phyloP scores from a whole-genome alignment of 1,140 invertebrate genomes.

The Drosophila subobscura region DNA sequence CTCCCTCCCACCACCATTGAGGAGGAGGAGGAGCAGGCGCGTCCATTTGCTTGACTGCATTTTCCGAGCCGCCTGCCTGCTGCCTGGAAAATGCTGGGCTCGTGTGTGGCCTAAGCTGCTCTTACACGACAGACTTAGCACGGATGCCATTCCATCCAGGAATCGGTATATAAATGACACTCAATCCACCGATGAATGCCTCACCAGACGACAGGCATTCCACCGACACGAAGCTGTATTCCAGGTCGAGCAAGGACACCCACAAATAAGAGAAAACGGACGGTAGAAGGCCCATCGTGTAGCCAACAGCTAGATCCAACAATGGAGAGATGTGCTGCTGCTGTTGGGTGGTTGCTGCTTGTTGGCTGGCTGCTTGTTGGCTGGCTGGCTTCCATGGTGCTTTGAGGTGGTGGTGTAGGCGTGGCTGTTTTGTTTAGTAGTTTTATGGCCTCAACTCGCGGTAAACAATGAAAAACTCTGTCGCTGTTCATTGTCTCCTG shows the following conservation, averaged over 20 bases:
- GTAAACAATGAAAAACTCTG: constrained; percentile 70
- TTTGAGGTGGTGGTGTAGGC: constrained; percentile 20
- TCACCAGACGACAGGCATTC: no score
- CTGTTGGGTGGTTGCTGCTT: constrained; percentile 2
- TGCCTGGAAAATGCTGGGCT: constrained; percentile 8
- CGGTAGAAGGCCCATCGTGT: no score
- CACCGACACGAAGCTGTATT: no score
- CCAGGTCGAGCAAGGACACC: no score
- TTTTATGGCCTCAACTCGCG: constrained; percentile 74
- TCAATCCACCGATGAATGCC: no score
- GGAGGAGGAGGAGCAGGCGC: constrained; percentile 5
- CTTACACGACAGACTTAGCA: no score
- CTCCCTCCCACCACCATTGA: constrained; percentile 1
- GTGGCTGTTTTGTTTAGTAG: constrained; percentile 75
- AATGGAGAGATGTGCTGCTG: no score
- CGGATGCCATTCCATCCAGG: no score
- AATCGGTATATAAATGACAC: no score
- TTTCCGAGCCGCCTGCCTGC: constrained; percentile 36
- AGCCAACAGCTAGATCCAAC: no score
- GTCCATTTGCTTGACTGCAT: constrained; percentile 76
- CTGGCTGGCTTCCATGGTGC: background rate
- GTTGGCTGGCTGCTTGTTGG: constrained; percentile 28
- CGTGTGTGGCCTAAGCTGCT: no score
- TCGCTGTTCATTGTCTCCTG: constrained; percentile 73
- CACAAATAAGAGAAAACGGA: no score